These are phyloP conservation scores for Enteromius viviparus DNA, from an alignment of 2,797 vertebrate genomes.

Conservation along the genomic window DNA sequence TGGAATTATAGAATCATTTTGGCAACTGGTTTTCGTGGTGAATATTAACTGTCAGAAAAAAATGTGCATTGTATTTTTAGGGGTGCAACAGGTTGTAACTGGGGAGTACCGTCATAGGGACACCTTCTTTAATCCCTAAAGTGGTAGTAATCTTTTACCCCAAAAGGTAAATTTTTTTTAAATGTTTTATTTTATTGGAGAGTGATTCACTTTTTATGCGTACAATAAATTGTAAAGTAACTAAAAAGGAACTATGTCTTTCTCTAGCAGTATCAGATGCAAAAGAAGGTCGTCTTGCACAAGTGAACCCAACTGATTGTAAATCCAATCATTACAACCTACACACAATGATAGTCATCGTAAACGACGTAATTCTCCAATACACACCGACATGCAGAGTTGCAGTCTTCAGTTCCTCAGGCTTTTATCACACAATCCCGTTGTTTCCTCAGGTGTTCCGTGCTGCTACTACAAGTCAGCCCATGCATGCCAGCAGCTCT, in stretches of 20 bases:
- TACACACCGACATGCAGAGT: slow-evolving; percentile 1
- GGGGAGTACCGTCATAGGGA: neutral
- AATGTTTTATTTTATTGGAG: neutral
- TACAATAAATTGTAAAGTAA: neutral
- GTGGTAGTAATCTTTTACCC: neutral
- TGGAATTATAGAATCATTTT: neutral
- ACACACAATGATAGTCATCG: slow-evolving; percentile 24
- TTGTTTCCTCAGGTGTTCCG: slow-evolving; percentile 80
- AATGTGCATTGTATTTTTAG: neutral
- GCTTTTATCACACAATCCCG: slow-evolving; percentile 74
- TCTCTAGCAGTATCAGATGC: neutral
- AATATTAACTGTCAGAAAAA: neutral
- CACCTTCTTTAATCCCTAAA: neutral
- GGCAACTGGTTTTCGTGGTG: neutral
- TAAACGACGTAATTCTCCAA: neutral
- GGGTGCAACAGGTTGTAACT: neutral
- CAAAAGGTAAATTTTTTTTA: neutral
- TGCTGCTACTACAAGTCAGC: slow-evolving; percentile 68
- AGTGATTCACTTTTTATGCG: neutral
- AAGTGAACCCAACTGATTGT: neutral
- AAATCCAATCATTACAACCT: neutral
- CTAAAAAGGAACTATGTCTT: neutral
- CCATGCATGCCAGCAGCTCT: slow-evolving; percentile 69
- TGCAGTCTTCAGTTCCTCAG: slow-evolving; percentile 47
- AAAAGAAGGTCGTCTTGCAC: neutral